Evolutionary conservation across 2,113 vertebrate species (phyloP), one percentile per base, ranked within the genome.

Genomic region (Varanus salvator): DNA sequence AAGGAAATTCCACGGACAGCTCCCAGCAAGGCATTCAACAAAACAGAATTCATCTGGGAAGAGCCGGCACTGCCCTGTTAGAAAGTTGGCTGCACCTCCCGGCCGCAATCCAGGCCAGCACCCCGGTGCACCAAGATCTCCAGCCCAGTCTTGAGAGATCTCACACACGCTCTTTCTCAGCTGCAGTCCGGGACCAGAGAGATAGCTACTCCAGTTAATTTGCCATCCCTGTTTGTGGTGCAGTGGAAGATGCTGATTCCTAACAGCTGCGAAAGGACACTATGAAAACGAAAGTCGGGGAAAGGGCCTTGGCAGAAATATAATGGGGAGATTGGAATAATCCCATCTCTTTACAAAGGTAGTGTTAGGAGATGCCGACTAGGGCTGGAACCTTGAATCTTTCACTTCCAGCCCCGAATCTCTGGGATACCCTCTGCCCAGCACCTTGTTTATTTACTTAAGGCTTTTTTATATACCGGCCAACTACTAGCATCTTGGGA

Each of bases 1-100:
- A 25, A 85, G 90, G 81, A 84, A 91, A 57, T 87, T 48, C 75
- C 90, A 84, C 31, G 19, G 50, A 17, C 34, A 19, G 8, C 64
- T 11, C 27, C 38, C 71, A 44, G 38, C 29, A 69, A 72, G 54
- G 72, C 27, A 14, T 83, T 64, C 54, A 50, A 48, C 19, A 54
- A 52, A 66, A 31, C 64, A 85, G 64, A 68, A 27, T 11, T 17
- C 11, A 72, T 52, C 60, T 44, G 69, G 29, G 17, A 64, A 48
- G 23, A n/a, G 6, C 52, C 29, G 21, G 74, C 12, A 15, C 34
- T n/a, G 1, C 38, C 21, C 74, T 66, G 68, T 38, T 12, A 12
- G 31, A 86, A 38, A 1, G 12, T 27, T 38, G 11, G 15, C 19
- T 9, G 50, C 4, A 54, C 5, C 48, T 31, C 57, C 74, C 48